Percentiles rank a stretch among this genome's conserved stretches.
phyloP scores from a whole-genome alignment of 2,113 vertebrate genomes.

The Theristicus caerulescens region DNA sequence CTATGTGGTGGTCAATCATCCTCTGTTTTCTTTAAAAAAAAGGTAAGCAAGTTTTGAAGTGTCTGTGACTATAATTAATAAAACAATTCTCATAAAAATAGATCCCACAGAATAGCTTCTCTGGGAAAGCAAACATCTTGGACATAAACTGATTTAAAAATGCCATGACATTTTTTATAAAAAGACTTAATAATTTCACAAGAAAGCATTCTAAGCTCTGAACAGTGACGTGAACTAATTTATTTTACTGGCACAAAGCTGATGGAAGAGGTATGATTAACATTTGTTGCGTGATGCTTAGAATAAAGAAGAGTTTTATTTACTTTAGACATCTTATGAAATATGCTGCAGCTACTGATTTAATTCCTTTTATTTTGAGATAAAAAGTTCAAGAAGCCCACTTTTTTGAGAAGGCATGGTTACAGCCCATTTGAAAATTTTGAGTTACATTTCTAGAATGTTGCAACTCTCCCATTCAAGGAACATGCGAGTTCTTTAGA shows the following conservation, averaged over 20 bases:
- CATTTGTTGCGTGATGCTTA: neutral
- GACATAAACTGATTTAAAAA: neutral
- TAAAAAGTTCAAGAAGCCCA: neutral
- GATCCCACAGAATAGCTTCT: neutral
- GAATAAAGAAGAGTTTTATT: neutral
- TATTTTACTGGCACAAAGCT: neutral
- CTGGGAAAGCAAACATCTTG: neutral
- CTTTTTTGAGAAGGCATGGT: neutral
- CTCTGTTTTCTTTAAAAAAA: neutral
- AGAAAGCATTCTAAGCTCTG: neutral
- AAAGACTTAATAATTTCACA: neutral
- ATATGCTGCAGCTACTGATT: neutral
- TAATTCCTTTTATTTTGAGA: neutral
- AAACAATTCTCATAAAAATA: neutral
- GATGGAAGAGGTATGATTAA: slow-evolving; percentile 6
- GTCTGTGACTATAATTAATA: neutral
- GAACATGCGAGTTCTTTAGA: neutral
- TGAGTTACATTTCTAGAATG: neutral
- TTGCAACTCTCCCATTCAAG: neutral
- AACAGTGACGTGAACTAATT: neutral
- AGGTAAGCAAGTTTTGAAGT: neutral
- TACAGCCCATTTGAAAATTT: neutral
- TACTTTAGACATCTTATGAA: neutral
- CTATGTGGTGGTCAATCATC: neutral
- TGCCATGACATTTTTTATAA: neutral